These are phyloP conservation scores for Thalassophryne amazonica DNA, from an alignment of 2,797 vertebrate genomes.

Conservation along the genomic window DNA sequence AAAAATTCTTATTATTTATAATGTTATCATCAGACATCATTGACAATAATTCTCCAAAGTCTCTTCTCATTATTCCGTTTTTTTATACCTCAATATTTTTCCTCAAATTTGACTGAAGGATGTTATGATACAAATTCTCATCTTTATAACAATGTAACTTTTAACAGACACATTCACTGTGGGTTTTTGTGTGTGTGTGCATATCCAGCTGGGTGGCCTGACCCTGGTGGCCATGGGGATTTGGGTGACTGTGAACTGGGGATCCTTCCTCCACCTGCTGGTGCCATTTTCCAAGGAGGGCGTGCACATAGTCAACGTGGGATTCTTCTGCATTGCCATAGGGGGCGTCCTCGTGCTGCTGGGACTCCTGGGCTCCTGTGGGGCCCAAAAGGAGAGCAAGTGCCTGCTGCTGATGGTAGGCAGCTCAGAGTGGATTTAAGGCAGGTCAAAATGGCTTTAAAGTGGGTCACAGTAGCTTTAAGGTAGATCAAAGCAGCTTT, in stretches of 20 bases:
- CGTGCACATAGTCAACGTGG: slow-evolving; percentile 80
- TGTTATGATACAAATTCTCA: too few species aligned
- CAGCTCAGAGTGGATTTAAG: neutral
- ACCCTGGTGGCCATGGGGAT: slow-evolving; percentile 83
- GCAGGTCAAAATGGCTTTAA: too few species aligned
- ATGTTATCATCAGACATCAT: too few species aligned
- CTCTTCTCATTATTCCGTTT: too few species aligned
- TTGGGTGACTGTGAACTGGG: slow-evolving; percentile 82
- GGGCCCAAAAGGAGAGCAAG: slow-evolving; percentile 85
- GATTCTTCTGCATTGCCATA: slow-evolving; percentile 82
- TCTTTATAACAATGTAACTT: too few species aligned
- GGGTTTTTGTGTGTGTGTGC: neutral
- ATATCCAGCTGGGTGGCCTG: slow-evolving; percentile 76
- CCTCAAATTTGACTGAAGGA: too few species aligned
- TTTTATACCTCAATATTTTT: too few species aligned
- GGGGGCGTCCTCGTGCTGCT: slow-evolving; percentile 80
- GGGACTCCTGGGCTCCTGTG: slow-evolving; percentile 85
- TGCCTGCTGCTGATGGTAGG: slow-evolving; percentile 87
- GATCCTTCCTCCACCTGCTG: slow-evolving; percentile 77
- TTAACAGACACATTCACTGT: too few species aligned
- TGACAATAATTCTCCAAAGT: too few species aligned
- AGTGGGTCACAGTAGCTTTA: too few species aligned
- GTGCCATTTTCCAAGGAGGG: slow-evolving; percentile 66
- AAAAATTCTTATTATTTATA: too few species aligned
- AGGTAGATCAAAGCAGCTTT: too few species aligned